Conservation (phyloP, 2,888 invertebrate genomes). For the Ypsolopha scabrella region DNA sequence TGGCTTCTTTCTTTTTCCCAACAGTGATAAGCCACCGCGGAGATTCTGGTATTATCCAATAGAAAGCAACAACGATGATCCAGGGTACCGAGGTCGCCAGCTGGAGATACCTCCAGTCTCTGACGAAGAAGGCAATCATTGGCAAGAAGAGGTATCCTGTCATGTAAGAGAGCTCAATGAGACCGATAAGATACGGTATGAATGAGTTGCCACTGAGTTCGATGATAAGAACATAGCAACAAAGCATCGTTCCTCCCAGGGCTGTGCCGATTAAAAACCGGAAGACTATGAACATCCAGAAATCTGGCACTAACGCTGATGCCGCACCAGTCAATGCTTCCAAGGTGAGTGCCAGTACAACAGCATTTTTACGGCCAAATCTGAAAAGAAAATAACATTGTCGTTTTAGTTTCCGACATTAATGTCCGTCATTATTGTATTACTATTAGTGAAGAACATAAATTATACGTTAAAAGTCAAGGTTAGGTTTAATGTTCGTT, state of each 20-base stretch:
- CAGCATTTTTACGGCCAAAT: slow-evolving; percentile 73
- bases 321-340: slow-evolving; percentile 66
- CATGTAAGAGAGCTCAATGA: slow-evolving; percentile 68
- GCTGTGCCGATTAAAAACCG: slow-evolving; percentile 71
- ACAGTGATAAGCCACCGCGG: slow-evolving; percentile 82
- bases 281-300: slow-evolving; percentile 70
- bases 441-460: not conserved
- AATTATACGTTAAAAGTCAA: too few species aligned
- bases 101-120: slow-evolving; percentile 72
- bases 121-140: slow-evolving; percentile 69
- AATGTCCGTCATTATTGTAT: too few species aligned
- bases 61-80: slow-evolving; percentile 68
- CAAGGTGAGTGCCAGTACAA: slow-evolving; percentile 66
- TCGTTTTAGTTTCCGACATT: not conserved
- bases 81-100: slow-evolving; percentile 65
- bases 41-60: slow-evolving; percentile 81
- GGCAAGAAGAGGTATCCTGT: slow-evolving; percentile 67
- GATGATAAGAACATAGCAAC: slow-evolving; percentile 73
- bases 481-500: too few species aligned
- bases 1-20: slow-evolving; percentile 73
- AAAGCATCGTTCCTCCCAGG: slow-evolving; percentile 76
- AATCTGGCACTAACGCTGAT: slow-evolving; percentile 68
- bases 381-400: slow-evolving; percentile 37
- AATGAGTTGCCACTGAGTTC: slow-evolving; percentile 71
- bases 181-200: slow-evolving; percentile 64